Evolutionary conservation across 2,797 vertebrate genomes (phyloP), one percentile per base, ranked within the genome.

Genomic region (Buphagus erythrorhynchus): DNA sequence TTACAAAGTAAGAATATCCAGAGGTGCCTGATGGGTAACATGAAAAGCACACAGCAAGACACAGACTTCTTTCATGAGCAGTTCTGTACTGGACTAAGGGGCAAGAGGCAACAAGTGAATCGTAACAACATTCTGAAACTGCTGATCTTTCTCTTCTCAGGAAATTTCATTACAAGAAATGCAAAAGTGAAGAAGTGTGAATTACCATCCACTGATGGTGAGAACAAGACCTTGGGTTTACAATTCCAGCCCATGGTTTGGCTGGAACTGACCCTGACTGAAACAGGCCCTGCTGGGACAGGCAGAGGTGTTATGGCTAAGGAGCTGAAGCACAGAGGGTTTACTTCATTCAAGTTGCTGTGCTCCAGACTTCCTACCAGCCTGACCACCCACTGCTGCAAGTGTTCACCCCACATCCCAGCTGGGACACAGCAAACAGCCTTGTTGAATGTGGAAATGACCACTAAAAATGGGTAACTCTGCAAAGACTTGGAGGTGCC

Each of bases 121-220:
- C 36, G 17, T 35, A 77, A 36, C 46, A 73, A 54, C 10, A 22
- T n/a, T 40, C 33, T 55, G 49, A 54, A 90, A 75, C 14, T 57
- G 38, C 35, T 57, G 5, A 8, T 18, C 52, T 49, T 52, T 48
- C 49, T 17, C 21, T 88, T 74, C 58, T 62, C 13, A 28, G n/a
- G 24, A 22, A 82, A 62, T 76, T 81, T 48, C 29, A 54, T 0
- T 5, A 36, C 31, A 4, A 45, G 14, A 33, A 75, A 65, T 19
- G 8, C 80, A 73, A 10, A 35, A 51, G 28, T 8, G 40, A 28
- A 55, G 75, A 80, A 79, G 31, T 9, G 33, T 6, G 73, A 69
- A 90, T 26, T 0, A 2, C 2, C 48, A 22, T 22, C 5, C 3
- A 31, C 19, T 2, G 1, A 9, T 6, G 16, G 59, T 24, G 28